Evolutionary conservation across 2,113 vertebrate species (phyloP).

Genomic region (Chloroceryle aenea): DNA sequence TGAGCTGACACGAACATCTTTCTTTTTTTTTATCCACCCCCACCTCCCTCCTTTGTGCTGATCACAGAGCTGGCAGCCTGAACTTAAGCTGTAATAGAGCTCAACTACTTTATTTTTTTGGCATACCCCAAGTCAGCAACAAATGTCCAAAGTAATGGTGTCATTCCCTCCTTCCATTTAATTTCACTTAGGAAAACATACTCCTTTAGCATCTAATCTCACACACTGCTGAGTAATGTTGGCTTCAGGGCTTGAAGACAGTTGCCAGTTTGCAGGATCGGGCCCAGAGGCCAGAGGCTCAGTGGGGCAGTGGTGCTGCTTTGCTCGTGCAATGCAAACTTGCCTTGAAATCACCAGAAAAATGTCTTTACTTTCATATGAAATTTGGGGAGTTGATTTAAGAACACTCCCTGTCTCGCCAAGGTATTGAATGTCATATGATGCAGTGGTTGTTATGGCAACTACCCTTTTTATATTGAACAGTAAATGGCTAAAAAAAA

Average conservation of each 20-base stretch:
- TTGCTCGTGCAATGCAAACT: neutral
- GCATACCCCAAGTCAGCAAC: neutral
- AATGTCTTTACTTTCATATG: constrained; percentile 40
- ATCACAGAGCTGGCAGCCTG: constrained; percentile 20
- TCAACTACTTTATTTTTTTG: neutral
- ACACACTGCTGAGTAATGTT: neutral
- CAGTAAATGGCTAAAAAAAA: constrained; percentile 58
- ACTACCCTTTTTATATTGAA: constrained; percentile 59
- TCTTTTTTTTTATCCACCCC: neutral
- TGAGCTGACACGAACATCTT: neutral
- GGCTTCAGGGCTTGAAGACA: neutral
- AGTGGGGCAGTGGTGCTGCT: neutral
- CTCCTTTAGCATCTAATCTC: neutral
- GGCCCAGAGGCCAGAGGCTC: neutral
- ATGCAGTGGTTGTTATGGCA: constrained; percentile 47
- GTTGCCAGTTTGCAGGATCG: neutral
- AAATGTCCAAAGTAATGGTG: neutral
- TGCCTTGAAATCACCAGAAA: constrained; percentile 26
- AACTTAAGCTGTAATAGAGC: neutral
- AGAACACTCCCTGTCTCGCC: constrained; percentile 35
- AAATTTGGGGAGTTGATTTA: constrained; percentile 66
- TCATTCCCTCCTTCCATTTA: constrained; percentile 7
- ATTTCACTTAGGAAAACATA: neutral
- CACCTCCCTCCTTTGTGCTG: neutral
- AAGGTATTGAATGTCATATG: constrained; percentile 40